Evolutionary conservation across 2,113 vertebrate species (phyloP).

Genomic region (Epinephelus cyanopodus): DNA sequence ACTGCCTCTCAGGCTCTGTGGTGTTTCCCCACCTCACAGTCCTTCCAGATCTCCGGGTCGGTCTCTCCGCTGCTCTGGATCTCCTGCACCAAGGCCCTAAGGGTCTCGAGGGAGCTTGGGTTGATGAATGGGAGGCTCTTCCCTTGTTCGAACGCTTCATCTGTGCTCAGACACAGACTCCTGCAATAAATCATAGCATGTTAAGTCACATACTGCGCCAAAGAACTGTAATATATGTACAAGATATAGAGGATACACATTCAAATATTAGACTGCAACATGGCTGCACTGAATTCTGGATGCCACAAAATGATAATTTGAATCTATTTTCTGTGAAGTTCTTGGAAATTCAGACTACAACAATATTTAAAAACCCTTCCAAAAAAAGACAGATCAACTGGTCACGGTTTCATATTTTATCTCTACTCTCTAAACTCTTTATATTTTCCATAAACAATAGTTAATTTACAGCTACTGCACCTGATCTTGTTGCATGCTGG

Average conservation of each 20-base stretch:
- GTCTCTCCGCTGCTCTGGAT: constrained; percentile 86
- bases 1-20: neutral
- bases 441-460: neutral
- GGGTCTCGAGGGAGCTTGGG: constrained; percentile 86
- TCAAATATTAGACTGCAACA: neutral
- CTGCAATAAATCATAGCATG: constrained; percentile 32
- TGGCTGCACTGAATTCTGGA: neutral
- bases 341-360: neutral
- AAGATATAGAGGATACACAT: neutral
- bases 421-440: neutral
- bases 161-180: constrained; percentile 80
- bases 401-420: neutral
- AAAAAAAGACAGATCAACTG: neutral
- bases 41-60: constrained; percentile 90
- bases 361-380: no score
- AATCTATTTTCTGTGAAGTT: neutral
- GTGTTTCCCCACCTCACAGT: constrained; percentile 89
- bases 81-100: constrained; percentile 89
- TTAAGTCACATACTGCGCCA: neutral
- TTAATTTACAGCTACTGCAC: constrained; percentile 58
- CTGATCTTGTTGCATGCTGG: constrained; percentile 84
- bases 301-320: no score
- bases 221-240: neutral
- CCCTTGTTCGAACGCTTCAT: constrained; percentile 87
- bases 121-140: constrained; percentile 87